Percentiles rank a stretch among this genome's conserved stretches.
phyloP scores from a whole-genome alignment of 1,140 invertebrate species.

The Tribolium castaneum region DNA sequence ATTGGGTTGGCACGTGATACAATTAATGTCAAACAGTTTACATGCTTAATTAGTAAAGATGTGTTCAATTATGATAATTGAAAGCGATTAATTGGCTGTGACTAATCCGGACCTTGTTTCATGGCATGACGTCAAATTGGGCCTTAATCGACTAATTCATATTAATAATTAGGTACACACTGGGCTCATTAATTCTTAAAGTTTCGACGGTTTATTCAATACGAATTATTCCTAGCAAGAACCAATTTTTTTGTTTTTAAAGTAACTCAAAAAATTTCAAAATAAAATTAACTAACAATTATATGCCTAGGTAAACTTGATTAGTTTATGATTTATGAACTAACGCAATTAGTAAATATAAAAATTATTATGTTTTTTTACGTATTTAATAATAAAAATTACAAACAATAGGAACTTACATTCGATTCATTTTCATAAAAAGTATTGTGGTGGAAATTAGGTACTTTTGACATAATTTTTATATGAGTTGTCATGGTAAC shows the following conservation, averaged over 20 bases:
- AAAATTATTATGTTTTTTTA: too few species aligned
- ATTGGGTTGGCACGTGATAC: conserved; percentile 42
- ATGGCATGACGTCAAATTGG: conserved; percentile 51
- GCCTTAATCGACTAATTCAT: conserved; percentile 56
- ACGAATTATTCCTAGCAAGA: background rate
- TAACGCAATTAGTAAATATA: too few species aligned
- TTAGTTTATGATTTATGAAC: too few species aligned
- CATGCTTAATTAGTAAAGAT: conserved; percentile 62
- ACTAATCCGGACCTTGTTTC: conserved; percentile 55
- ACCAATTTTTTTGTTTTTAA: background rate
- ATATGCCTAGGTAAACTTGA: too few species aligned
- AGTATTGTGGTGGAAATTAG: too few species aligned
- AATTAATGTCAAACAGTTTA: conserved; percentile 61
- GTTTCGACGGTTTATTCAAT: background rate
- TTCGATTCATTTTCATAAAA: too few species aligned
- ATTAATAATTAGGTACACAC: conserved; percentile 10
- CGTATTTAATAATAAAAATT: too few species aligned
- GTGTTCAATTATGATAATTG: conserved; percentile 64
- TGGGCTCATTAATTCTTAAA: background rate
- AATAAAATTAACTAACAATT: too few species aligned
- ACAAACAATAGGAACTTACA: too few species aligned
- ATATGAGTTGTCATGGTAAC: too few species aligned
- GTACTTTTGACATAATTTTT: too few species aligned
- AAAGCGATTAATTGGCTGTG: conserved; percentile 62
- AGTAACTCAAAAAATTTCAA: too few species aligned